Conservation (phyloP, 2,113 vertebrate genomes). For the Origma solitaria region DNA sequence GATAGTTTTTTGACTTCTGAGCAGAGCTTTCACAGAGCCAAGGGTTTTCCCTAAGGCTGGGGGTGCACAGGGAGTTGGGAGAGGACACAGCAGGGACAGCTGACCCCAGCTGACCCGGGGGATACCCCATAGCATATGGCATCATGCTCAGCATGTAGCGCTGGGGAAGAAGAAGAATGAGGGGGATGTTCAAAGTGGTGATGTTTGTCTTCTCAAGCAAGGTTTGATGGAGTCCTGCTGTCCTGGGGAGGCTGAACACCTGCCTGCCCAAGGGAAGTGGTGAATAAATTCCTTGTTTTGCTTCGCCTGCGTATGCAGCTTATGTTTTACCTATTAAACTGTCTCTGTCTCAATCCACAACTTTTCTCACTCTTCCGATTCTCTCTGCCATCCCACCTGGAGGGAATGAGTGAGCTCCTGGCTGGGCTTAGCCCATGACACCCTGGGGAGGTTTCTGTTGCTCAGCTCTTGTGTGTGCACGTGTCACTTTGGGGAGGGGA, state of each 20-base stretch:
- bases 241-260: not conserved
- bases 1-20: not conserved
- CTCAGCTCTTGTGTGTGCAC: fast-evolving
- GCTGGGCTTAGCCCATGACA: not conserved
- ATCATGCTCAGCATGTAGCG: not conserved
- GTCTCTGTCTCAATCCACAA: not conserved
- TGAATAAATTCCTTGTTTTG: not conserved
- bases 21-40: not conserved
- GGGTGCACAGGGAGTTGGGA: not conserved
- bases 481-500: not conserved
- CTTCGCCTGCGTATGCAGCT: not conserved
- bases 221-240: fast-evolving
- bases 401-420: not conserved
- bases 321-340: not conserved
- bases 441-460: not conserved
- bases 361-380: not conserved
- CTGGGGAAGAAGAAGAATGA: not conserved
- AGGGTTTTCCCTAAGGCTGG: not conserved
- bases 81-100: not conserved
- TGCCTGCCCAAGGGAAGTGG: not conserved
- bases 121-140: not conserved
- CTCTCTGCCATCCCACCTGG: too few species aligned
- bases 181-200: fast-evolving
- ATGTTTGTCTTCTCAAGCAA: not conserved
- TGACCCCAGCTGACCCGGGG: not conserved